phyloP scores from a whole-genome alignment of 2,888 invertebrate genomes.

The Phengaris arion region DNA sequence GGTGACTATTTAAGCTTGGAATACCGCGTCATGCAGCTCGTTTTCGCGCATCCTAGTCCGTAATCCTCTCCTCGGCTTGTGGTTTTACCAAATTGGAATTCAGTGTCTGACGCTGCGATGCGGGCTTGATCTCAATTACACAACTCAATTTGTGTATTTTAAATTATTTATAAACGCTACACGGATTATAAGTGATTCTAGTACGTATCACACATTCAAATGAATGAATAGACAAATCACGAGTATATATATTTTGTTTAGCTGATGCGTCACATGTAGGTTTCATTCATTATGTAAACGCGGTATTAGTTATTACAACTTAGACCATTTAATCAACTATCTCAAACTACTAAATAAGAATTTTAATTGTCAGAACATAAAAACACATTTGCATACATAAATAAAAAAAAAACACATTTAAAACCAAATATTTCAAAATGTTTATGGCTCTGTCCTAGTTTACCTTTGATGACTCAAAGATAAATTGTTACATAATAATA shows the following conservation, averaged over 20 bases:
- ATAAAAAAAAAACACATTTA: background rate
- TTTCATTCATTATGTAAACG: no score
- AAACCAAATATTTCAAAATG: background rate
- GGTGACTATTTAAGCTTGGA: constrained; percentile 4
- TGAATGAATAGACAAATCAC: no score
- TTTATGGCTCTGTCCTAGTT: background rate
- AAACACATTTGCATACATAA: background rate
- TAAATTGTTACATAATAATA: background rate
- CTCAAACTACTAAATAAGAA: background rate
- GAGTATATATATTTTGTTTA: no score
- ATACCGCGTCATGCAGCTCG: constrained; percentile 23
- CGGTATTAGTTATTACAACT: no score
- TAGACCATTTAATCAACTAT: no score
- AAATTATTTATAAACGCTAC: background rate
- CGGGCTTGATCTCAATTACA: constrained; percentile 18
- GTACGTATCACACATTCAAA: background rate
- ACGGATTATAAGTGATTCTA: background rate
- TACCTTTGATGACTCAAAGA: background rate
- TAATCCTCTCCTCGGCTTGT: constrained; percentile 56
- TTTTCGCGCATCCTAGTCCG: constrained; percentile 35
- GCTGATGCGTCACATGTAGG: no score
- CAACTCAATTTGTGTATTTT: constrained; percentile 11
- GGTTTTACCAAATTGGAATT: constrained; percentile 71
- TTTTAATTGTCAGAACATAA: background rate
- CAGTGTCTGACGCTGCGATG: constrained; percentile 49